These are phyloP conservation scores for Blastobasis adustella DNA, from an alignment of 2,888 invertebrate genomes.

Conservation along the genomic window DNA sequence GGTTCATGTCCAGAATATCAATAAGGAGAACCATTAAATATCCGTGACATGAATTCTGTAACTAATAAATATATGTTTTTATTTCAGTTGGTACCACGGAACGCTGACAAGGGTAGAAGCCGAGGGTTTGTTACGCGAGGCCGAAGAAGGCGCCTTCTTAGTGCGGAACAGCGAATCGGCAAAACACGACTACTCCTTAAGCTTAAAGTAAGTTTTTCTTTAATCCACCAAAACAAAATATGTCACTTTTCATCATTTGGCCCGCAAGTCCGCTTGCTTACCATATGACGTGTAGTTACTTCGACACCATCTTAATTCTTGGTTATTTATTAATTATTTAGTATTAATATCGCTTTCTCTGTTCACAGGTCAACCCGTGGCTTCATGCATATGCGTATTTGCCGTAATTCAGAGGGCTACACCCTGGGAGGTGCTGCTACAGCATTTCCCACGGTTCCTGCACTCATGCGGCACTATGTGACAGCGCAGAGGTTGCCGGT, in stretches of 20 bases:
- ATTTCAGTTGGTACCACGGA: constrained; percentile 93
- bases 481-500: constrained; percentile 95
- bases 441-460: constrained; percentile 94
- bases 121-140: constrained; percentile 87
- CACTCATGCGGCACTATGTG: constrained; percentile 93
- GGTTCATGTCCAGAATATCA: not conserved
- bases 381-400: constrained; percentile 98
- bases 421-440: constrained; percentile 95
- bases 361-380: constrained; percentile 90
- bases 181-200: constrained; percentile 94
- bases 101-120: constrained; percentile 93
- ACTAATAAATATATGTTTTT: not conserved
- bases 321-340: too few relatives aligned
- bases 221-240: not conserved
- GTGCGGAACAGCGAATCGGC: constrained; percentile 96
- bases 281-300: too few relatives aligned
- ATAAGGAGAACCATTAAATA: not conserved
- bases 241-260: too few relatives aligned
- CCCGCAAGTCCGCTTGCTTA: too few relatives aligned
- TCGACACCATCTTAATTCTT: too few relatives aligned
- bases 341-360: constrained; percentile 1
- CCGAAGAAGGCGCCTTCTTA: constrained; percentile 94
- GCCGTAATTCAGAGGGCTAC: constrained; percentile 85
- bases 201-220: constrained; percentile 87
- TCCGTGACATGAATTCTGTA: not conserved